Base-by-base conservation (phyloP, 2,888 invertebrate genomes). In the Mechanitis mazaeus region DNA sequence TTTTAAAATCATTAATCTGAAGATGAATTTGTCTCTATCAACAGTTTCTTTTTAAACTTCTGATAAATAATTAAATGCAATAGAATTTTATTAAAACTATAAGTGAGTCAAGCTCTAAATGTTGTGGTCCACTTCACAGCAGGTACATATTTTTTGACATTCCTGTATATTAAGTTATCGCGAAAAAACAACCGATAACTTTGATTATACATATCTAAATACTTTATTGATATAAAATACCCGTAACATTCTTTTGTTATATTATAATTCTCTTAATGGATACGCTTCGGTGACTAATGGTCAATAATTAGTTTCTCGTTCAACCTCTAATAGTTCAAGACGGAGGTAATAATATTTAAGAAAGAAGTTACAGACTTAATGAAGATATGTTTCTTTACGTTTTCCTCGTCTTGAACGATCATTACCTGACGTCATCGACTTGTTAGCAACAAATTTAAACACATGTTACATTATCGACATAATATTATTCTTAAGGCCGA, bases 361-460 rank as follows among this genome's bases (percentile, higher is more conserved):
- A 38, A 47, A 47, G 6, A 47, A 20, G 47, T 47, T n/a, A 47
- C 7, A 47, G 4, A 28, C 6, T 47, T 20, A 20, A n/a, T n/a
- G 2, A 50, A 53, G n/a, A 55, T 61, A 55, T 55, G 56, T 63
- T 59, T 60, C 47, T 20, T 20, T 20, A 20, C 20, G 28, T 66
- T 56, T 66, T 62, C 58, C 66, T 63, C 55, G 33, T 57, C 47
- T 61, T 45, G 42, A 57, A 38, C 12, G 54, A 66, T 59, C 64
- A 63, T 66, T 62, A 66, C 60, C 56, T 69, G 68, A 70, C 70
- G 69, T 70, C 69, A 69, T 59, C 56, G 59, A 38, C 55, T 55
- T 60, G 59, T 64, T 58, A 54, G 35, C 56, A 57, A 55, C 54
- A 59, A 63, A 63, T 57, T 60, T 47, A 50, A 47, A 54, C 9